Percentiles rank a stretch among this genome's conserved stretches.
These are phyloP conservation scores for Nothoprocta perdicaria DNA, from an alignment of 2,113 vertebrate species.

Conservation along the genomic window DNA sequence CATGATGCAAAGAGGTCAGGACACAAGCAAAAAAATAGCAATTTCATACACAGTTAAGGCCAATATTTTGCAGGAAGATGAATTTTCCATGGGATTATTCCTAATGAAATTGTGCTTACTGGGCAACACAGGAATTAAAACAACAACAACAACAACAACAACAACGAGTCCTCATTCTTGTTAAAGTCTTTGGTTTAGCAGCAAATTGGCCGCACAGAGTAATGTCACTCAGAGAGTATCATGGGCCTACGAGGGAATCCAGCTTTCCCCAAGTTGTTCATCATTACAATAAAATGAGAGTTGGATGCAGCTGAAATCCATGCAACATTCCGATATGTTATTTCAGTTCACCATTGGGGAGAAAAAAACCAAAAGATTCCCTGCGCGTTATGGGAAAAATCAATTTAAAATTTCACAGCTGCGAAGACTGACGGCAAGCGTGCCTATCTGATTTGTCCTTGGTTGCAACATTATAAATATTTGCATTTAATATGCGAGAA, in stretches of 20 bases:
- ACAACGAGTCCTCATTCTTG: not conserved
- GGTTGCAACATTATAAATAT: fast-evolving
- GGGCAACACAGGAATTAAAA: not conserved
- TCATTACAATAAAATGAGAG: not conserved
- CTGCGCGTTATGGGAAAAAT: not conserved
- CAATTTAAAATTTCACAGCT: not conserved
- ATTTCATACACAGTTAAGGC: not conserved
- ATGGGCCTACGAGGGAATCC: fast-evolving
- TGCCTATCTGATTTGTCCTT: not conserved
- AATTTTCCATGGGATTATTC: not conserved
- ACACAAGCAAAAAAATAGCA: not conserved
- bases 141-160: not conserved
- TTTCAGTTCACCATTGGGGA: not conserved
- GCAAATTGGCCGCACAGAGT: not conserved
- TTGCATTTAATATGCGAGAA: not conserved
- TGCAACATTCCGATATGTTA: fast-evolving
- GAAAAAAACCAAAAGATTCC: not conserved
- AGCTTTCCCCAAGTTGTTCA: not conserved
- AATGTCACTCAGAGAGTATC: not conserved
- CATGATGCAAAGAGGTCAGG: not conserved
- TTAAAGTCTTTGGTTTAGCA: not conserved
- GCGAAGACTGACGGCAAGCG: not conserved
- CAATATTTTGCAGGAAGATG: not conserved
- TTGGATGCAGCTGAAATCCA: not conserved
- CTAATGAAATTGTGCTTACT: not conserved